Evolutionary conservation across 2,888 invertebrate species (phyloP).

Genomic region (Polyploca ridens): DNA sequence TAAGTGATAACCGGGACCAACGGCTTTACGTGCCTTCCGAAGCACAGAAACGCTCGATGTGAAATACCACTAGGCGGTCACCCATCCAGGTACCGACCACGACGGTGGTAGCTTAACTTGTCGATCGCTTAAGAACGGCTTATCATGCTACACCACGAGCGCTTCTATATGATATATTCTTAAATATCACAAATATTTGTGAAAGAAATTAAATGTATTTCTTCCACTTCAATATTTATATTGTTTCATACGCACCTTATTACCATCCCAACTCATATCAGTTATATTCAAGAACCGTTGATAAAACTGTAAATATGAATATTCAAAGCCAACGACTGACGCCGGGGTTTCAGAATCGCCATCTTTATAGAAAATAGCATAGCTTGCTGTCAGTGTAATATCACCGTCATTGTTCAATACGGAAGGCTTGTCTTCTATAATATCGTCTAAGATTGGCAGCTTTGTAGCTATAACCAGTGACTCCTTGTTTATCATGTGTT

Average conservation of each 20-base stretch:
- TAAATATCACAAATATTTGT: no score
- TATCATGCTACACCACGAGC: no score
- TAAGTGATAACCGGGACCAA: no score
- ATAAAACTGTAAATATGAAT: slow-evolving; percentile 88
- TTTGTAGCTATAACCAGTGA: slow-evolving; percentile 92
- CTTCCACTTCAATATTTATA: background rate
- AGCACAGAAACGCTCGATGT: no score
- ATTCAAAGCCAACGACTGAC: slow-evolving; percentile 95
- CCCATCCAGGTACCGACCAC: no score
- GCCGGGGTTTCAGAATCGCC: slow-evolving; percentile 91
- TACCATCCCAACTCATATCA: slow-evolving; percentile 43
- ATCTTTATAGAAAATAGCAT: slow-evolving; percentile 93
- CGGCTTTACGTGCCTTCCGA: no score
- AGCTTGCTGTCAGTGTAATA: slow-evolving; percentile 90
- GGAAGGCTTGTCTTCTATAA: slow-evolving; percentile 56
- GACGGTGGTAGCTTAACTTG: no score
- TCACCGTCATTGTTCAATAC: slow-evolving; percentile 77
- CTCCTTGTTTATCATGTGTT: slow-evolving; percentile 90
- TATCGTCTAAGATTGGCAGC: slow-evolving; percentile 78
- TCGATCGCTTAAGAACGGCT: no score
- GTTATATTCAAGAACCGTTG: slow-evolving; percentile 88
- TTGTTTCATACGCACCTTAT: slow-evolving; percentile 43
- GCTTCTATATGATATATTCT: no score
- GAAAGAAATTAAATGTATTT: no score
- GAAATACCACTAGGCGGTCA: no score